Conservation (phyloP, 2,113 vertebrate genomes). For the Corvus moneduloides region DNA sequence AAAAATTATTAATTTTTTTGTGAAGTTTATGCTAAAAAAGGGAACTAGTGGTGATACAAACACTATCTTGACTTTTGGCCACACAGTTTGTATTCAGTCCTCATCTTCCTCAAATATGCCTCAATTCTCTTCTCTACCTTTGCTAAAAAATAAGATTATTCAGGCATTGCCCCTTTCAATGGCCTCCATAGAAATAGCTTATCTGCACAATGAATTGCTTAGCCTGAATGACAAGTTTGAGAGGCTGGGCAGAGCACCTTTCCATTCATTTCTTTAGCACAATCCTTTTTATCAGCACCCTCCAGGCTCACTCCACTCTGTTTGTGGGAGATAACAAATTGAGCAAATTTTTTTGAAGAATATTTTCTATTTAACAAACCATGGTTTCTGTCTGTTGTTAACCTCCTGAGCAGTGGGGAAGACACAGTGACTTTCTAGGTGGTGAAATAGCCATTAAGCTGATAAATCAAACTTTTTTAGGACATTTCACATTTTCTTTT, state of each 20-base stretch:
- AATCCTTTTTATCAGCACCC: slow-evolving; percentile 40
- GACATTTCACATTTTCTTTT: neutral
- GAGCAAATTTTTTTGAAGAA: neutral
- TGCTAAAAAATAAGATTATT: neutral
- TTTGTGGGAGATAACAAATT: neutral
- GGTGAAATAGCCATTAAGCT: neutral
- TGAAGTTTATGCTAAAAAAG: neutral
- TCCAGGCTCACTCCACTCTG: slow-evolving; percentile 4
- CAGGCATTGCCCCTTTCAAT: neutral
- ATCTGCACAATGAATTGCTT: slow-evolving; percentile 14
- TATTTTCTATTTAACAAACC: neutral
- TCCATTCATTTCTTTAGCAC: neutral
- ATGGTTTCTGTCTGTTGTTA: neutral
- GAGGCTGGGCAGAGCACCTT: slow-evolving; percentile 1
- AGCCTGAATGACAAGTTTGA: slow-evolving; percentile 1
- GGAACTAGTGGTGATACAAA: neutral
- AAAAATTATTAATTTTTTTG: neutral
- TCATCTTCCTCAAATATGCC: neutral
- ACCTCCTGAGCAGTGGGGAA: neutral
- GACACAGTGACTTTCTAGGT: neutral
- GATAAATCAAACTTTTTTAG: neutral
- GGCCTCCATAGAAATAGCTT: neutral
- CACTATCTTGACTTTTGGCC: neutral
- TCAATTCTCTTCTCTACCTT: neutral
- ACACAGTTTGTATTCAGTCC: neutral